These are phyloP conservation scores for Incurvaria masculella DNA, from an alignment of 2,888 invertebrate genomes.

Conservation along the genomic window DNA sequence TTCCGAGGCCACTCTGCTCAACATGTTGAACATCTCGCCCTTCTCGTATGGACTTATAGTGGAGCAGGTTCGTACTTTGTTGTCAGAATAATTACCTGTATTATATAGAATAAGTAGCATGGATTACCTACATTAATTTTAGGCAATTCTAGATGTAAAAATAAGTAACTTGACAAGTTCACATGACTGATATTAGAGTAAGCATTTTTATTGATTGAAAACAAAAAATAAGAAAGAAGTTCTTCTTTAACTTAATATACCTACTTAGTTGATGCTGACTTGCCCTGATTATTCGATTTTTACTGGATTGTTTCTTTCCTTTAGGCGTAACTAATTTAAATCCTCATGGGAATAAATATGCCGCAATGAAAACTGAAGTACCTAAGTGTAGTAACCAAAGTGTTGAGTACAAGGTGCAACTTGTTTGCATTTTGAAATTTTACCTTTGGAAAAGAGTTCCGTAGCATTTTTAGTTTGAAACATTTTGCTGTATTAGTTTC, in stretches of 20 bases:
- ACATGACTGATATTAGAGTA: neutral
- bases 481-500: neutral
- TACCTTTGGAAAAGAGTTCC: conserved; percentile 42
- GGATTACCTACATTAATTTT: no score
- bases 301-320: no score
- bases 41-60: conserved; percentile 98
- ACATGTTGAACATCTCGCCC: conserved; percentile 99
- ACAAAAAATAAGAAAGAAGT: no score
- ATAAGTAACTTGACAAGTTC: neutral
- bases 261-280: no score
- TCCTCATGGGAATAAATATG: no score
- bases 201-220: no score
- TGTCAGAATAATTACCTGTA: neutral
- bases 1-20: conserved; percentile 96
- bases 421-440: conserved; percentile 41
- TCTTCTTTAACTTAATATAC: no score
- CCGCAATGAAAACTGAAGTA: no score
- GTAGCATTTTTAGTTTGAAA: conserved; percentile 4
- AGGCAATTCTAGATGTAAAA: no score
- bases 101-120: no score
- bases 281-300: no score
- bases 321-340: no score
- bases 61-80: conserved; percentile 60
- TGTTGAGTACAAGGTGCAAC: conserved; percentile 47
- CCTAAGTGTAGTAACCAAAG: conserved; percentile 28